Evolutionary conservation across 2,888 invertebrate genomes (phyloP).

Genomic region (Lasioglossum leucozonium): DNA sequence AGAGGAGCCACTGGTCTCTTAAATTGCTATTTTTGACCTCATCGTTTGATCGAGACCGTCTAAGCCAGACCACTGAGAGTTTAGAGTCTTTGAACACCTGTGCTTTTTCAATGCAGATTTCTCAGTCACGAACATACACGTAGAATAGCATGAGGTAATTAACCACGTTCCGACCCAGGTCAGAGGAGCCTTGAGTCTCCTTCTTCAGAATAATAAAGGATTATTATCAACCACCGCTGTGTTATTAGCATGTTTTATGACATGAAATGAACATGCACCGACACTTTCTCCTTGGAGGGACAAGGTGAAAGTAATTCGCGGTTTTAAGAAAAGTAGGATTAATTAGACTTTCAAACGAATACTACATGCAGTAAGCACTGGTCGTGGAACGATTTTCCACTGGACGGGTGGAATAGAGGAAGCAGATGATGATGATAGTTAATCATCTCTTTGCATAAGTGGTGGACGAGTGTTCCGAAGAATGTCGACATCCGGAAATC

Average conservation of each 20-base stretch:
- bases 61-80: too few relatives aligned
- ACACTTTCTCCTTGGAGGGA: conserved; percentile 13
- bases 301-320: background rate
- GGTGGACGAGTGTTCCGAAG: background rate
- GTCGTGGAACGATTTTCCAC: background rate
- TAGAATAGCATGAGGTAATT: background rate
- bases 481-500: background rate
- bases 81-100: too few relatives aligned
- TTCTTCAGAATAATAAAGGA: background rate
- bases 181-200: background rate
- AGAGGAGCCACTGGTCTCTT: too few relatives aligned
- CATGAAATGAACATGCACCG: background rate
- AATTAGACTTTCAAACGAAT: background rate
- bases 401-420: background rate
- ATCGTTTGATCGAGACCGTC: too few relatives aligned
- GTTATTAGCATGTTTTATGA: background rate
- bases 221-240: background rate
- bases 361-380: background rate
- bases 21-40: too few relatives aligned
- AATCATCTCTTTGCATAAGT: background rate
- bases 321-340: background rate
- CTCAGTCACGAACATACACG: background rate
- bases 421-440: background rate
- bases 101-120: background rate
- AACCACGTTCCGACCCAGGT: background rate